phyloP scores from a whole-genome alignment of 2,888 invertebrate genomes.

The Dascillus cervinus region DNA sequence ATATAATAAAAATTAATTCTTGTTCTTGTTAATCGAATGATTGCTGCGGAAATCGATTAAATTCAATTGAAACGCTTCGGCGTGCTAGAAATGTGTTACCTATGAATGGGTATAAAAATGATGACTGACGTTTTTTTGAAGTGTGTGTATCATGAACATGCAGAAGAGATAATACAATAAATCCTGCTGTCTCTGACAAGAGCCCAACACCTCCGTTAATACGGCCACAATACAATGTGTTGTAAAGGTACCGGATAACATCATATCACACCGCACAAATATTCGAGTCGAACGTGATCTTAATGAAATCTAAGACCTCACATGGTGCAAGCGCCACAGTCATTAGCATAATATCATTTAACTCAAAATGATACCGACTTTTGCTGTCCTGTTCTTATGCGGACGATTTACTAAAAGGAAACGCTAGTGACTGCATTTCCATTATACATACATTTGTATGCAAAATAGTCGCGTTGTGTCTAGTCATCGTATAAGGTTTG shows the following conservation, averaged over 20 bases:
- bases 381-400: no score
- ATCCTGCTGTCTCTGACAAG: slow-evolving; percentile 11
- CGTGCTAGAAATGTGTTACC: slow-evolving; percentile 2
- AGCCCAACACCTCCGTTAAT: slow-evolving; percentile 19
- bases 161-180: slow-evolving; percentile 7
- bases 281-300: slow-evolving; percentile 14
- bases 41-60: slow-evolving; percentile 14
- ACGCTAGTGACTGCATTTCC: no score
- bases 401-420: no score
- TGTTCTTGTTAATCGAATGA: slow-evolving; percentile 19
- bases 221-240: slow-evolving; percentile 9
- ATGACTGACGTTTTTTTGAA: slow-evolving; percentile 7
- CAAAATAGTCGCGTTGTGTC: slow-evolving; percentile 2
- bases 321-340: slow-evolving; percentile 1
- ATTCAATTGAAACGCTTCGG: slow-evolving; percentile 12
- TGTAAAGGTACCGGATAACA: slow-evolving; percentile 9
- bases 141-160: slow-evolving; percentile 8
- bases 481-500: slow-evolving; percentile 1
- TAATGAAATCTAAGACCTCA: slow-evolving; percentile 28
- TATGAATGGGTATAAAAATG: no score
- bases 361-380: no score
- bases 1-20: slow-evolving; percentile 13
- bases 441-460: slow-evolving; percentile 4
- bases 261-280: slow-evolving; percentile 6
- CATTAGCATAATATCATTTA: no score